phyloP scores from a whole-genome alignment of 2,888 invertebrate species.

The Cerastoderma edule region DNA sequence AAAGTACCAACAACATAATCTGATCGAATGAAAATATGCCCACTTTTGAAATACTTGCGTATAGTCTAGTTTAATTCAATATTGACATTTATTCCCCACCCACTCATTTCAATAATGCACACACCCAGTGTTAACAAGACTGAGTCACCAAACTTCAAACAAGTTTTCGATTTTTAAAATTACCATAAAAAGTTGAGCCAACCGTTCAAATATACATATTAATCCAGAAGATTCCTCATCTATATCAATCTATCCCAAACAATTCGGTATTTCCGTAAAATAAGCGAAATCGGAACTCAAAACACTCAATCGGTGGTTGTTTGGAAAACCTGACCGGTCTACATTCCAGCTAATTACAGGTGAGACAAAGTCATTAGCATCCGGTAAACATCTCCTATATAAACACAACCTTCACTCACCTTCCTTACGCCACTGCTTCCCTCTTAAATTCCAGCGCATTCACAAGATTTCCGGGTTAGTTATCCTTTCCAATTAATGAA shows the following conservation, averaged over 20 bases:
- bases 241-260: neutral
- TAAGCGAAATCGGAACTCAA: neutral
- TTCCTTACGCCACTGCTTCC: neutral
- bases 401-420: neutral
- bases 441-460: neutral
- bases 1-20: neutral
- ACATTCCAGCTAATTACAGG: conserved; percentile 21
- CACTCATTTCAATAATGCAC: conserved; percentile 8
- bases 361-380: conserved; percentile 8
- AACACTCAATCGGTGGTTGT: neutral
- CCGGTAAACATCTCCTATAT: neutral
- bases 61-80: neutral
- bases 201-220: neutral
- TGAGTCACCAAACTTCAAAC: conserved; percentile 24
- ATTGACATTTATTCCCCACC: conserved; percentile 8
- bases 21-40: no score
- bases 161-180: neutral
- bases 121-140: conserved; percentile 17
- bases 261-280: neutral
- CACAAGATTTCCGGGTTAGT: neutral
- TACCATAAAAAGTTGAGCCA: neutral
- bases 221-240: neutral
- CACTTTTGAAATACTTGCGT: no score
- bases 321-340: conserved; percentile 1
- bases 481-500: neutral